Percentiles rank a stretch among this genome's conserved stretches.
phyloP scores from a whole-genome alignment of 2,797 vertebrate genomes.

The Bufotes viridis region DNA sequence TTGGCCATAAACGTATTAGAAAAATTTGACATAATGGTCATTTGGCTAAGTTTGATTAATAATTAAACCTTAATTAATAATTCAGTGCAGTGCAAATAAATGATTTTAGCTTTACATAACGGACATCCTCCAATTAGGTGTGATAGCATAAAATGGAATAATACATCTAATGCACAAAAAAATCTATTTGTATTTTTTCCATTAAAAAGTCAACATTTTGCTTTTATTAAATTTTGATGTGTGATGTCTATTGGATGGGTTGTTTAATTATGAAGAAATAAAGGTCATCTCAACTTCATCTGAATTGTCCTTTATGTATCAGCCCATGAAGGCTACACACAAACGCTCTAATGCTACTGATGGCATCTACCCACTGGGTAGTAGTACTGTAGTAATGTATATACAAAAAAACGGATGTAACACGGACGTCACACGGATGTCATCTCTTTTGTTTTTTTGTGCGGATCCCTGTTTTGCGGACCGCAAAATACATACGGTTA shows the following conservation, averaged over 20 bases:
- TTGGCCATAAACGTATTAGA: neutral
- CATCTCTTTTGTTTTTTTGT: no score
- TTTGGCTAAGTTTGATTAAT: neutral
- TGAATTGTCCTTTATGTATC: no score
- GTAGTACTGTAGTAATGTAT: no score
- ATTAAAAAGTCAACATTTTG: neutral
- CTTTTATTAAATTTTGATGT: neutral
- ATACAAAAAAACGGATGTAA: no score
- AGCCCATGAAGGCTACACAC: no score
- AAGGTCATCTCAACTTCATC: neutral
- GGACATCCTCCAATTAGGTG: neutral
- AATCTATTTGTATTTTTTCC: neutral
- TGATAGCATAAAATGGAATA: neutral
- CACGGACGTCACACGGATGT: no score
- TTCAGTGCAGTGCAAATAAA: neutral
- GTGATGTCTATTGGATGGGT: neutral
- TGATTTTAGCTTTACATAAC: neutral
- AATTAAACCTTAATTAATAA: neutral
- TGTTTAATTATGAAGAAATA: neutral
- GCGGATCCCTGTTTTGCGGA: no score
- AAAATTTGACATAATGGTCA: neutral
- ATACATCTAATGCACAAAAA: neutral
- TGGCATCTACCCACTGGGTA: no score
- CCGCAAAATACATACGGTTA: no score
- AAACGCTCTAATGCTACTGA: no score